Conservation (phyloP, 2,113 vertebrate genomes). For the Stictonetta naevosa region DNA sequence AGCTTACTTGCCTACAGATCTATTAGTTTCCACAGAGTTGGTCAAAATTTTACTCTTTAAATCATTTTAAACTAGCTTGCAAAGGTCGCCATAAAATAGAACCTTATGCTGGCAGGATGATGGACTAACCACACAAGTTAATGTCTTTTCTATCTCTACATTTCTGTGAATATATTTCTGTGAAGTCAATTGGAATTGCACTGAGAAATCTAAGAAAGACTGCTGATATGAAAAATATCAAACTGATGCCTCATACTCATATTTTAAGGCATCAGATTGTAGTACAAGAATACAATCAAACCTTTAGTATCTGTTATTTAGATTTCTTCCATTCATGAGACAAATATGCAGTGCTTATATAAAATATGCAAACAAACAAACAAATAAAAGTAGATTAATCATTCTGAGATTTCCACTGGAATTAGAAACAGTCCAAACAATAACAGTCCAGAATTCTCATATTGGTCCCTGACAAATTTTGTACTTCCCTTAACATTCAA, state of each 20-base stretch:
- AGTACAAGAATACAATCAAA: background rate
- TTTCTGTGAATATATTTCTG: background rate
- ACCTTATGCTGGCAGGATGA: background rate
- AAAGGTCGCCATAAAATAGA: background rate
- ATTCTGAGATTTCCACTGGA: background rate
- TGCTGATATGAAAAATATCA: background rate
- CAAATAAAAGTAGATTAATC: background rate
- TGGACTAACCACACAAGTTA: background rate
- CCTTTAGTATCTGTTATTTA: background rate
- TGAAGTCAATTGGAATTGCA: background rate
- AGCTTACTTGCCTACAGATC: background rate
- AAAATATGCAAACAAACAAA: background rate
- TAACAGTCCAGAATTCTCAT: background rate
- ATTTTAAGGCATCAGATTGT: background rate
- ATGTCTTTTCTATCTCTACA: background rate
- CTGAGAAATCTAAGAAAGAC: background rate
- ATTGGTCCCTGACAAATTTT: background rate
- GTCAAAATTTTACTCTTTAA: background rate
- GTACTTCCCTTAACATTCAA: background rate
- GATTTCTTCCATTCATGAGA: background rate
- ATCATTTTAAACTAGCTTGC: background rate
- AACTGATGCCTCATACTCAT: background rate
- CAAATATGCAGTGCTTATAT: background rate
- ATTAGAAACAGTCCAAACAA: background rate
- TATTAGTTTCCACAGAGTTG: background rate